A percentile compares a stretch with the other conserved stretches of the same genome.
These are phyloP conservation scores for Melanophora roralis DNA, from an alignment of 2,888 invertebrate species.

Conservation along the genomic window DNA sequence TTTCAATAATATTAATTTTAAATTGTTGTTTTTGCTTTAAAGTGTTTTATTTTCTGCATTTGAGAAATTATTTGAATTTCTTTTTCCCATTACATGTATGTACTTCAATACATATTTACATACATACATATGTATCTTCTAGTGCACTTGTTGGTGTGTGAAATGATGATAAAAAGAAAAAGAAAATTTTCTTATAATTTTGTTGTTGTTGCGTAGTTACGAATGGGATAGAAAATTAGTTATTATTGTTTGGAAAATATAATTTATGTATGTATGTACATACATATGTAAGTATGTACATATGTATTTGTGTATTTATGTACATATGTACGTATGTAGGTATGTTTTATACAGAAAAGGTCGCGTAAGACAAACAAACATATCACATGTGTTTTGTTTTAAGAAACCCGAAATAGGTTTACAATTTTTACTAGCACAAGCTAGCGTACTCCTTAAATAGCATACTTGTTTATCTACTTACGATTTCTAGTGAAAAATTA, in stretches of 20 bases:
- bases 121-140: not conserved
- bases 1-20: conserved; percentile 1
- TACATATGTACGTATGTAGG: too few species aligned
- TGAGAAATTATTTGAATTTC: conserved; percentile 20
- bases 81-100: too few species aligned
- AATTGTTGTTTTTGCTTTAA: not conserved
- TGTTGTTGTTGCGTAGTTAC: not conserved
- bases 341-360: too few species aligned
- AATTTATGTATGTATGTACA: not conserved
- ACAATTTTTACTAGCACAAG: too few species aligned
- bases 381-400: too few species aligned
- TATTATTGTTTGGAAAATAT: conserved; percentile 11
- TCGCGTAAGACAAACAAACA: too few species aligned
- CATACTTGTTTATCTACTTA: too few species aligned
- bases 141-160: not conserved
- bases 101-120: not conserved
- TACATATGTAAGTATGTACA: not conserved
- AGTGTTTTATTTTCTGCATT: conserved; percentile 25
- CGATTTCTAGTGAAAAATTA: too few species aligned
- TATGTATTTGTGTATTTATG: not conserved
- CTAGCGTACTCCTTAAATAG: too few species aligned
- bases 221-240: conserved; percentile 21
- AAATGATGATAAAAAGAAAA: conserved; percentile 4
- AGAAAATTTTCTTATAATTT: conserved; percentile 1
- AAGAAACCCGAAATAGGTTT: too few species aligned